Evolutionary conservation across 2,113 vertebrate species (phyloP), one percentile per base, ranked within the genome.

Genomic region (Pterocles gutturalis): DNA sequence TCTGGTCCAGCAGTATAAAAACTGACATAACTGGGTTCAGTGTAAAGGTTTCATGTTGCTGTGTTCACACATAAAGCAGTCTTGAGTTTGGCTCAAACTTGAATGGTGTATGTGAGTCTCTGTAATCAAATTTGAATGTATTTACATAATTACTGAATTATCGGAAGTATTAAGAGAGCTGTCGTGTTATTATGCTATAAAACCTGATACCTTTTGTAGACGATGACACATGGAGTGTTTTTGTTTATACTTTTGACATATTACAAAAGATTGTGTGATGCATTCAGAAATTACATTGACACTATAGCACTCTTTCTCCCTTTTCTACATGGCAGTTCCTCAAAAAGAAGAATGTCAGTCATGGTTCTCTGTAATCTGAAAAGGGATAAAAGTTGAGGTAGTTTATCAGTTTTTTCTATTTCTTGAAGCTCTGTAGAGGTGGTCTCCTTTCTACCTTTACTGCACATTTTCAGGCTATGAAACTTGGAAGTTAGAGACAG

Each of bases 61-160:
- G 33, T 4, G 0, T 78, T 96, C 49, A 71, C 10, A 8, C 1
- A 3, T 46, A 48, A 61, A 81, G 72, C 67, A 60, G 22, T 61
- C 62, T 70, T 70, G 60, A 94, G 54, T 67, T 95, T 75, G 61
- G 34, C 72, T 90, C n/a, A 82, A 69, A 51, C 16, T 55, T 83
- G 65, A 64, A 6, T 75, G 90, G 33, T 10, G 38, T 64, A 13
- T 41, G 28, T 71, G 54, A 48, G 28, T 76, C 38, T 89, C 38
- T 87, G 64, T 85, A 95, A 87, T 91, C 80, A 70, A 93, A 87
- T 84, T 76, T 46, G 73, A 83, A 87, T 19, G 17, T 55, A 93
- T 94, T 95, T 96, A 57, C 87, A 87, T 95, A 97, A 95, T 95
- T 95, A 92, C 75, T 90, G 83, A 87, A 87, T 19, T 58, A 93